Conservation (phyloP, 2,113 vertebrate species). For the Diadophis punctatus region DNA sequence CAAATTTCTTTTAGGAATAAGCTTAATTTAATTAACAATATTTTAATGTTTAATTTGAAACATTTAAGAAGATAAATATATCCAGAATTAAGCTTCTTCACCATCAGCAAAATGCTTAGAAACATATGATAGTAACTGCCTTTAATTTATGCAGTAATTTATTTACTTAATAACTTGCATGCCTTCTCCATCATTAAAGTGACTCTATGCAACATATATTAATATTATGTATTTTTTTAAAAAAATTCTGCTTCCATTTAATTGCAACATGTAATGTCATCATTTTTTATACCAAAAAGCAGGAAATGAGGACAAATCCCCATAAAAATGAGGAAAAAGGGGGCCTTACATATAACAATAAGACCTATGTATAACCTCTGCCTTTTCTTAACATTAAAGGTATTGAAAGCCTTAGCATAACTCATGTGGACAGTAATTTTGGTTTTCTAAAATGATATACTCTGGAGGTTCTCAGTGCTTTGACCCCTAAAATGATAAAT, state of each 20-base stretch:
- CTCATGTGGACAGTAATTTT: background rate
- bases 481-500: background rate
- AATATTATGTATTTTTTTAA: background rate
- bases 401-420: conserved; percentile 27
- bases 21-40: background rate
- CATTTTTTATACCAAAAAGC: conserved; percentile 27
- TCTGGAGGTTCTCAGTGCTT: background rate
- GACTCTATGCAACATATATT: background rate
- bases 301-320: background rate
- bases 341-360: conserved; percentile 16
- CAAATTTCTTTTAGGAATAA: background rate
- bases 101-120: background rate
- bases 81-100: background rate
- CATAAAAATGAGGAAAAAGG: background rate
- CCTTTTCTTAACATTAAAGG: conserved; percentile 24
- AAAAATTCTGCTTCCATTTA: background rate
- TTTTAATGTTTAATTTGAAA: no score
- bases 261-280: conserved; percentile 27
- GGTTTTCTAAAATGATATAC: conserved; percentile 7
- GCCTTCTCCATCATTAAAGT: background rate
- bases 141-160: background rate
- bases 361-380: conserved; percentile 22
- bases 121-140: background rate
- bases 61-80: background rate
- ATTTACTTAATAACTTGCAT: background rate